phyloP scores from a whole-genome alignment of 1,140 invertebrate genomes.

The Zaprionus vittiger region DNA sequence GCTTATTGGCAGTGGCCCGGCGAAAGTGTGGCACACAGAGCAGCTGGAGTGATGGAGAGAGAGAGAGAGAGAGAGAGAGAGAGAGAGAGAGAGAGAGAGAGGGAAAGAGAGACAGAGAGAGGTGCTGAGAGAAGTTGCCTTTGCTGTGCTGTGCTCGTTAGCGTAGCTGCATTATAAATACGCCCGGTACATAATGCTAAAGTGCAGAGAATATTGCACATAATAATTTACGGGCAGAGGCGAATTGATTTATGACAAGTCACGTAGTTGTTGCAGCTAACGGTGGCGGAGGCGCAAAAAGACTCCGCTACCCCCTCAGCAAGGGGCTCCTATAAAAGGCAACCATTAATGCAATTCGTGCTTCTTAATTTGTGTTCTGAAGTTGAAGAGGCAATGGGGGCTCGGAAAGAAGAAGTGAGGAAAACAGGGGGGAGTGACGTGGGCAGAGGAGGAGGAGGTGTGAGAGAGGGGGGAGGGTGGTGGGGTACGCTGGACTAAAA shows the following conservation, averaged over 20 bases:
- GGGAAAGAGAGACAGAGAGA: neutral
- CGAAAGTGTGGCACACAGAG: conserved; percentile 10
- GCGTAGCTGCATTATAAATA: conserved; percentile 38
- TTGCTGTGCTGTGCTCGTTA: conserved; percentile 60
- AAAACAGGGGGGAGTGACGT: too few species aligned
- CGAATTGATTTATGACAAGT: conserved; percentile 76
- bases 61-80: neutral
- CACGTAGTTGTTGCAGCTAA: conserved; percentile 52
- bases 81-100: neutral
- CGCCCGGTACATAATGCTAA: conserved; percentile 44
- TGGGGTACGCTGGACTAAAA: neutral
- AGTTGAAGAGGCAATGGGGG: neutral
- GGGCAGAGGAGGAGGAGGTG: too few species aligned
- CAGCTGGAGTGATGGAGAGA: too few species aligned
- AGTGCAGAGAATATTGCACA: conserved; percentile 72
- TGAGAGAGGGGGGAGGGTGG: neutral
- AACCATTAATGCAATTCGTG: conserved; percentile 25
- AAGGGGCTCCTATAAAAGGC: neutral
- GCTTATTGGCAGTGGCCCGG: conserved; percentile 54
- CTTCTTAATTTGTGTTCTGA: conserved; percentile 25
- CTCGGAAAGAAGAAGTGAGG: neutral
- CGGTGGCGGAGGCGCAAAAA: neutral
- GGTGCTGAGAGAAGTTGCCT: neutral
- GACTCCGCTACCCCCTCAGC: neutral
- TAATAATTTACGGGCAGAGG: conserved; percentile 61